Evolutionary conservation across 2,888 invertebrate species (phyloP).

Genomic region (Endotricha flammealis): DNA sequence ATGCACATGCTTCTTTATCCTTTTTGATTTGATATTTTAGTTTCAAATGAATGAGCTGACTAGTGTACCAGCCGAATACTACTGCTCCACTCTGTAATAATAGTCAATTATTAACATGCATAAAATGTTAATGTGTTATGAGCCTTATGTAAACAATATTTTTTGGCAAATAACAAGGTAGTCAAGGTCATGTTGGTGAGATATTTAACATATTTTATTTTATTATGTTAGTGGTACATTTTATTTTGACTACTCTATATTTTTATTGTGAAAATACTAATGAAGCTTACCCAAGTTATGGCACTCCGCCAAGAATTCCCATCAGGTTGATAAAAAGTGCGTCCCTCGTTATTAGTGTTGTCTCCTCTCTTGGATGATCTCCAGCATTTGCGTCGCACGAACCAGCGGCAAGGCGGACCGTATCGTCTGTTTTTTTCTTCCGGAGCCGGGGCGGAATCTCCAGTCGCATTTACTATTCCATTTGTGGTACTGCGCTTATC

Average conservation of each 20-base stretch:
- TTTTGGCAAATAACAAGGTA: no score
- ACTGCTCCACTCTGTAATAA: constrained; percentile 78
- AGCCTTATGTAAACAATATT: no score
- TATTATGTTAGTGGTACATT: no score
- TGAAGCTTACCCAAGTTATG: constrained; percentile 68
- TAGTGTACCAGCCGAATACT: constrained; percentile 80
- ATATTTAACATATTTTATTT: no score
- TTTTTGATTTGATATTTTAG: constrained; percentile 39
- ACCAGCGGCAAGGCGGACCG: constrained; percentile 39
- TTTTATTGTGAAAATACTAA: neutral
- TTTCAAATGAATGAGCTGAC: constrained; percentile 72
- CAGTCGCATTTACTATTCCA: constrained; percentile 46
- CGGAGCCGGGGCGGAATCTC: constrained; percentile 28
- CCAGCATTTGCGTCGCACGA: constrained; percentile 35
- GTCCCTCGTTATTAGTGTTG: constrained; percentile 54
- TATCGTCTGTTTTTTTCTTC: constrained; percentile 43
- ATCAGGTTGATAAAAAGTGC: constrained; percentile 63
- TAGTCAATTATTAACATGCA: no score
- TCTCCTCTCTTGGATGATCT: constrained; percentile 33
- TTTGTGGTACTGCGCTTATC: constrained; percentile 61
- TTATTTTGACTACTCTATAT: no score
- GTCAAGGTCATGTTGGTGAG: no score
- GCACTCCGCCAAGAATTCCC: constrained; percentile 71
- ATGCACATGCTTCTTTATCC: constrained; percentile 28
- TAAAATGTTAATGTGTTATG: no score